Evolutionary conservation across 2,888 invertebrate species (phyloP).

Genomic region (Acheta domesticus): DNA sequence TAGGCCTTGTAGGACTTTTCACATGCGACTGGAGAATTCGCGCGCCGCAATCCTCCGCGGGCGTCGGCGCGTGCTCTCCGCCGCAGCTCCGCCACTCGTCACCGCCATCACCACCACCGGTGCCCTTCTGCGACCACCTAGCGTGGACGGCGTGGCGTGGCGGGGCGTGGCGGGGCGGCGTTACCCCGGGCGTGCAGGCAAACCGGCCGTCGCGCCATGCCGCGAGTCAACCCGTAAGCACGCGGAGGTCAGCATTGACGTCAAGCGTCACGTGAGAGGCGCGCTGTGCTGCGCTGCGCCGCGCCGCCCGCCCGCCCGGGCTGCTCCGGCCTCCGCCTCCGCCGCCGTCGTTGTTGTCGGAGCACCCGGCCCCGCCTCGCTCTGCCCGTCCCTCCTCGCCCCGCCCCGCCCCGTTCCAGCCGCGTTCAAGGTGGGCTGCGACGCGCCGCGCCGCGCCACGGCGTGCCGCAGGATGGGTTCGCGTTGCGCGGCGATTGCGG

Average conservation of each 20-base stretch:
- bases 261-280: conserved; percentile 51
- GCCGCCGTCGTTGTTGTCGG: background rate
- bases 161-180: no score
- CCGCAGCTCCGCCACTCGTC: no score
- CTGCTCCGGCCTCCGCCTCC: background rate
- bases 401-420: no score
- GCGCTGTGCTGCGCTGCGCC: conserved; percentile 22
- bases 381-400: background rate
- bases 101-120: no score
- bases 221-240: conserved; percentile 35
- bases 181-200: no score
- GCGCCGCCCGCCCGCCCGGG: background rate
- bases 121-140: no score
- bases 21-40: no score
- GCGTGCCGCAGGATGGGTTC: conserved; percentile 38
- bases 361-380: background rate
- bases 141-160: no score
- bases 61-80: no score
- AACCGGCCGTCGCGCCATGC: background rate
- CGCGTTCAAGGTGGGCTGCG: background rate
- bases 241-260: conserved; percentile 69
- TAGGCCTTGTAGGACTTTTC: no score
- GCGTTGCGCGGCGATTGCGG: conserved; percentile 57
- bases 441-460: background rate
- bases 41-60: no score